These are phyloP conservation scores for Thamnophis sirtalis DNA, from an alignment of 2,113 vertebrate genomes.

Conservation along the genomic window DNA sequence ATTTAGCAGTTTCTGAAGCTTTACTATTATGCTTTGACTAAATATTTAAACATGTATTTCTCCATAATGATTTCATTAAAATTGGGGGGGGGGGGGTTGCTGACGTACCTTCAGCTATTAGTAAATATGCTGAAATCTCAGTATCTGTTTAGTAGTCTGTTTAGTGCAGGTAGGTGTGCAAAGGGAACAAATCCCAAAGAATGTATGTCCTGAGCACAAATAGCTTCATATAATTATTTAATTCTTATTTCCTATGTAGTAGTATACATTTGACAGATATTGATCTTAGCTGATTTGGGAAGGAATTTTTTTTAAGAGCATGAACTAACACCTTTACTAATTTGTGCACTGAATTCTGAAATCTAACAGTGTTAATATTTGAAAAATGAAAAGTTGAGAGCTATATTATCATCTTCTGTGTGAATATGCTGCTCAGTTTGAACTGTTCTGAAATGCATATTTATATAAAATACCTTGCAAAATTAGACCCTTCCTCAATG, in stretches of 20 bases:
- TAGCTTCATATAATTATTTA: neutral
- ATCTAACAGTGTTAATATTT: neutral
- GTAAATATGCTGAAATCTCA: neutral
- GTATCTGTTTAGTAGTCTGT: neutral
- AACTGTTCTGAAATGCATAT: neutral
- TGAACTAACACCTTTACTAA: neutral
- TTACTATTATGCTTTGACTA: neutral
- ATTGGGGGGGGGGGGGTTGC: neutral
- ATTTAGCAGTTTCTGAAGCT: neutral
- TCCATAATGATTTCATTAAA: constrained; percentile 3
- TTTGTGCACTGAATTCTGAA: neutral
- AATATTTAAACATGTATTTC: neutral
- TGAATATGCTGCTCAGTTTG: neutral
- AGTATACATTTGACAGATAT: neutral
- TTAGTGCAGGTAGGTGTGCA: neutral
- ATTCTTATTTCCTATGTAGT: neutral
- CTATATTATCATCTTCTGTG: neutral
- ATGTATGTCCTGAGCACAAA: neutral
- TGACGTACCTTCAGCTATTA: neutral
- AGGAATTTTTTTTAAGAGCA: neutral
- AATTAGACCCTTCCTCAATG: too few relatives aligned
- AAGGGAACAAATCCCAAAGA: neutral
- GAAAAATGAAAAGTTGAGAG: neutral
- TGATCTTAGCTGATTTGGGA: neutral
- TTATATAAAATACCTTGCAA: neutral